A percentile compares a stretch with the other conserved stretches of the same genome.
Evolutionary conservation across 2,888 invertebrate species (phyloP).

Genomic region (Polymixis flavicincta): DNA sequence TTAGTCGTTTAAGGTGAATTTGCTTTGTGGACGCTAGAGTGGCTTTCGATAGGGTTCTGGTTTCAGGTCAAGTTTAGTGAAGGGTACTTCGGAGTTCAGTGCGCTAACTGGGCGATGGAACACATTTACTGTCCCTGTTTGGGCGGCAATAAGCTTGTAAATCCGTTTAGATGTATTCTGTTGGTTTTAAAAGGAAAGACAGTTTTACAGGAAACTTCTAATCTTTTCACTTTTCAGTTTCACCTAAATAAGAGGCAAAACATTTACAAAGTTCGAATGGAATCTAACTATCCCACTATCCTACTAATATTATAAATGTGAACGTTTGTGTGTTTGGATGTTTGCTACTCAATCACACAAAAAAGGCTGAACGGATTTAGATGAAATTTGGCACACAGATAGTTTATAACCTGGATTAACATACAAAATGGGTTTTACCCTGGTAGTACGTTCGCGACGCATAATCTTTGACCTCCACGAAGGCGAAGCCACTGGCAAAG

Average conservation of each 20-base stretch:
- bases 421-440: no score
- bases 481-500: no score
- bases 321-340: no score
- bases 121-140: constrained; percentile 36
- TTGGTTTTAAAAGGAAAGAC: neutral
- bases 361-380: no score
- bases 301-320: no score
- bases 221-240: neutral
- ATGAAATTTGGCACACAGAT: no score
- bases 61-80: constrained; percentile 65
- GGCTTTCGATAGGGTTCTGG: constrained; percentile 56
- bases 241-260: neutral
- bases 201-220: neutral
- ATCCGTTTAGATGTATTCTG: neutral
- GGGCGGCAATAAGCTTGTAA: constrained; percentile 18
- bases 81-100: constrained; percentile 49
- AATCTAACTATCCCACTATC: no score
- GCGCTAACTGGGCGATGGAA: constrained; percentile 52
- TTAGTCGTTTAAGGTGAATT: constrained; percentile 47
- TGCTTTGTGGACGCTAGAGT: constrained; percentile 50
- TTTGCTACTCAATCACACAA: no score
- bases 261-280: neutral
- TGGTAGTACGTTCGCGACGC: no score
- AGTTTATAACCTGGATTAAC: no score
- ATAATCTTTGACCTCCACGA: no score